Percentiles rank a stretch among this genome's conserved stretches.
Evolutionary conservation across 1,140 invertebrate genomes (phyloP).

Genomic region (Microplitis demolitor): DNA sequence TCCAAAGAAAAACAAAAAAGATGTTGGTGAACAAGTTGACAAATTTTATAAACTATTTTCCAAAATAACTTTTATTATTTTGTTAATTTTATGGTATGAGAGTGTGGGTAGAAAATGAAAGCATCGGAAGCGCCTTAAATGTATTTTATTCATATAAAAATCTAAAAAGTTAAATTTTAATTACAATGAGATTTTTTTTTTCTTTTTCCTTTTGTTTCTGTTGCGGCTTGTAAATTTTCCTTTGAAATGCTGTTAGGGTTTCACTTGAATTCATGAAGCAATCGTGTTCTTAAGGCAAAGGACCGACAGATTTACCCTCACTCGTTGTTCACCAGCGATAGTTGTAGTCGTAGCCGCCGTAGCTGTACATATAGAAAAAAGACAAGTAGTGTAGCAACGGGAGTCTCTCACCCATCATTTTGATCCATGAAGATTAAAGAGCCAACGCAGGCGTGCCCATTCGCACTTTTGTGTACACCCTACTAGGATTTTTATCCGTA

Average conservation of each 20-base stretch:
- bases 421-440: slow-evolving; percentile 60
- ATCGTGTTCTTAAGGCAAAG: slow-evolving; percentile 45
- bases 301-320: slow-evolving; percentile 20
- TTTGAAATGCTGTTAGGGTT: slow-evolving; percentile 60
- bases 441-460: slow-evolving; percentile 38
- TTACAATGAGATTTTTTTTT: slow-evolving; percentile 59
- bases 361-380: too few species aligned
- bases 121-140: not conserved
- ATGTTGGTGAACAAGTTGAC: too few species aligned
- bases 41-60: too few species aligned
- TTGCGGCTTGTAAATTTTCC: slow-evolving; percentile 42
- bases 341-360: too few species aligned
- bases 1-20: too few species aligned
- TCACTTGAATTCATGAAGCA: slow-evolving; percentile 59
- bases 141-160: not conserved
- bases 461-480: slow-evolving; percentile 16
- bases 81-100: too few species aligned
- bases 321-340: not conserved
- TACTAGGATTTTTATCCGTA: slow-evolving; percentile 17
- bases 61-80: too few species aligned
- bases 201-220: too few species aligned
- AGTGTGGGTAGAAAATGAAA: too few species aligned
- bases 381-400: too few species aligned
- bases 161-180: slow-evolving; percentile 44
- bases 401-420: slow-evolving; percentile 40